Conservation (phyloP, 2,113 vertebrate genomes). For the Pterocles burchelli region DNA sequence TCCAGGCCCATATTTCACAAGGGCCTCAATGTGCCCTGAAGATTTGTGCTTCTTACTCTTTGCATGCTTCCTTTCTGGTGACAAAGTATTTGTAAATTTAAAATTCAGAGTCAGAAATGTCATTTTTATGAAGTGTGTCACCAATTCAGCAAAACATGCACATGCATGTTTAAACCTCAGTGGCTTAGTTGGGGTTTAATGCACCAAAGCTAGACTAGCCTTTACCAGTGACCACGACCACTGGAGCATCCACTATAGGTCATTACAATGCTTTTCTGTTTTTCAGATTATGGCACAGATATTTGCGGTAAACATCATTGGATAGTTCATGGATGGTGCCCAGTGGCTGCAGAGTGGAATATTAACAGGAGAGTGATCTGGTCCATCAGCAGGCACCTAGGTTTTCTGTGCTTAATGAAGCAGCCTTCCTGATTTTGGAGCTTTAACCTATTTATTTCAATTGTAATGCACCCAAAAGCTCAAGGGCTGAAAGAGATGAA, state of each 20-base stretch:
- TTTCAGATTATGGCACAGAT: neutral
- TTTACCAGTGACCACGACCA: neutral
- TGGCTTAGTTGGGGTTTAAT: neutral
- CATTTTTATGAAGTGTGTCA: neutral
- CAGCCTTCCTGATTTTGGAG: neutral
- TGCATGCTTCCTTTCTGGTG: neutral
- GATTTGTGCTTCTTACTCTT: neutral
- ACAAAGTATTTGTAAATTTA: neutral
- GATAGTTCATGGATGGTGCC: neutral
- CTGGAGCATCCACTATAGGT: neutral
- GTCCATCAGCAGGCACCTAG: neutral
- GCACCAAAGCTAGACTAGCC: neutral
- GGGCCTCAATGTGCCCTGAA: neutral
- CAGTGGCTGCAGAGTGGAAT: neutral
- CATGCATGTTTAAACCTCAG: neutral
- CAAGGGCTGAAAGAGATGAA: neutral
- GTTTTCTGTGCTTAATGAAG: constrained; percentile 1
- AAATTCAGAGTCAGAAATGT: neutral
- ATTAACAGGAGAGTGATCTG: neutral
- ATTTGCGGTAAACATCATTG: neutral
- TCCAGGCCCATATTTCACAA: neutral
- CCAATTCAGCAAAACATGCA: neutral
- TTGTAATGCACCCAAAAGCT: neutral
- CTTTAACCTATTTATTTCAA: neutral
- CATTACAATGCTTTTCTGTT: neutral